A percentile compares a stretch with the other conserved stretches of the same genome.
Evolutionary conservation across 2,888 invertebrate genomes (phyloP).

Genomic region (Drosophila paracracens): DNA sequence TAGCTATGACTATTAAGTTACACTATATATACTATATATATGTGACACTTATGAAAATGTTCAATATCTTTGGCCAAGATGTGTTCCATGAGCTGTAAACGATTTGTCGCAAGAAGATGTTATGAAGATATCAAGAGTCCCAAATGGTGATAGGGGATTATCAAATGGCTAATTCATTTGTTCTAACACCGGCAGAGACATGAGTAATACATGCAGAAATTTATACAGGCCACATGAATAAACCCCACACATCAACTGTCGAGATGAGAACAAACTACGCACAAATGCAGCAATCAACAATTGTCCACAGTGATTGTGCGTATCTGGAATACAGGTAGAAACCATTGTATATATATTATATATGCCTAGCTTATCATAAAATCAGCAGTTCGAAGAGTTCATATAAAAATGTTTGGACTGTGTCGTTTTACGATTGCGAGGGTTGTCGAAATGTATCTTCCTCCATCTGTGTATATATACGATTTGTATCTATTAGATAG

Average conservation of each 20-base stretch:
- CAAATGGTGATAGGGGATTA: background rate
- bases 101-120: background rate
- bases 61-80: background rate
- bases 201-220: constrained; percentile 12
- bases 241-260: background rate
- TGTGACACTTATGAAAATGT: background rate
- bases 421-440: constrained; percentile 46
- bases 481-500: constrained; percentile 48
- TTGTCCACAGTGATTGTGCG: constrained; percentile 29
- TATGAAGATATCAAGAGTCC: background rate
- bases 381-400: constrained; percentile 43
- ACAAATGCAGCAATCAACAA: constrained; percentile 42
- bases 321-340: constrained; percentile 24
- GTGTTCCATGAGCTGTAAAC: background rate
- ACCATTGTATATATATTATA: background rate
- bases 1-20: background rate
- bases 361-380: constrained; percentile 43
- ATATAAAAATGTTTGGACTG: constrained; percentile 53
- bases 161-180: background rate
- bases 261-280: constrained; percentile 42
- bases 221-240: constrained; percentile 19
- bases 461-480: constrained; percentile 20
- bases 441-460: background rate
- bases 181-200: background rate
- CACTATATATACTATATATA: no score